Evolutionary conservation across 2,797 vertebrate genomes (phyloP), one percentile per base, ranked within the genome.

Genomic region (Petrocephalus schoutedeni): DNA sequence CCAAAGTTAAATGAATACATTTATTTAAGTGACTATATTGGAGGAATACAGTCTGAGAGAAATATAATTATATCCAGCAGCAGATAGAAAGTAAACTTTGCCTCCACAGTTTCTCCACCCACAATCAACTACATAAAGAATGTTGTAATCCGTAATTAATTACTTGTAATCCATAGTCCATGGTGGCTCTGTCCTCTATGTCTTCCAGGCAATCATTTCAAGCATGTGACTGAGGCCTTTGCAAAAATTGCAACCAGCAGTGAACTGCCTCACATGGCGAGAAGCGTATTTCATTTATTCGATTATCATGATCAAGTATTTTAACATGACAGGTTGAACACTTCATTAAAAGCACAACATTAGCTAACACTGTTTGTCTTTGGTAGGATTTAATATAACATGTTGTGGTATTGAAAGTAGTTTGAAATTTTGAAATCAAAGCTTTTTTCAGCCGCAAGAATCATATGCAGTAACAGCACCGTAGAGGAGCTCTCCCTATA

Each of bases 1-100:
- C 71, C 21, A 58, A 84, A 74, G 89, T 87, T 89, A 89, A 89
- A 90, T 90, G 9, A 64, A 45, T 41, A 2, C 41, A 45, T 45
- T 77, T 77, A 49, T 16, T n/a, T 77, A 41, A 45, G 7, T 8
- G 41, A 45, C 32, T 45, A 36, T 77, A 45, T 77, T 45, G 71
- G 32, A 19, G 41, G 32, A 77, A n/a, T 77, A 45, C 2, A 77
- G 36, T 77, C 41, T 41, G 7, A 77, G 71, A 77, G 2, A 36
- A 45, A 77, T 77, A 45, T 36, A 19, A 36, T 19, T 45, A 77
- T 45, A 77, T 45, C 71, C 36, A 9, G 71, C 16, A 45, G 36
- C 36, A 45, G 32, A n/a, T 7, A 77, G 32, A 77, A 45, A 77
- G 41, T 77, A n/a, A 45, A 77, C 45, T n/a, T 71, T 36, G 12